A percentile compares a stretch with the other conserved stretches of the same genome.
Evolutionary conservation across 1,140 invertebrate species (phyloP).

Genomic region (Melitaea cinxia): DNA sequence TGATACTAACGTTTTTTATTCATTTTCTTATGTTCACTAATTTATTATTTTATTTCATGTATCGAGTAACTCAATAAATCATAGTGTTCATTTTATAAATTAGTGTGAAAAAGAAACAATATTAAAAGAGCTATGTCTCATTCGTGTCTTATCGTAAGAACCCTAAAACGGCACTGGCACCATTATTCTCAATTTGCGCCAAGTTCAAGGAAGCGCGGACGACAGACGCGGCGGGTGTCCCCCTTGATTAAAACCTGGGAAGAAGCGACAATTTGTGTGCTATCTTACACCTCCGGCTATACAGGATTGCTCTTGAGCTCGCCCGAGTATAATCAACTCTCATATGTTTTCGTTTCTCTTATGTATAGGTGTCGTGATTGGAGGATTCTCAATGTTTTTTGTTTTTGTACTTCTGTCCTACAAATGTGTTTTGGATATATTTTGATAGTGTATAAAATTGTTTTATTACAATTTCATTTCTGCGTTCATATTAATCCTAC

Average conservation of each 20-base stretch:
- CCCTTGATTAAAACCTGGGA: constrained; percentile 77
- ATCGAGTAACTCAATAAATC: neutral
- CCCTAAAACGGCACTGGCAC: constrained; percentile 64
- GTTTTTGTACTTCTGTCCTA: neutral
- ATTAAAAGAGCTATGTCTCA: constrained; percentile 9
- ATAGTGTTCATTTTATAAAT: neutral
- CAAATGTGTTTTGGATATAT: too few relatives aligned
- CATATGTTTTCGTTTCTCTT: constrained; percentile 16
- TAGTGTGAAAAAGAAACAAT: neutral
- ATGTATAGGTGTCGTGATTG: neutral
- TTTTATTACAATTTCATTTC: too few relatives aligned
- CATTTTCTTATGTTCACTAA: neutral
- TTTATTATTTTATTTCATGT: neutral
- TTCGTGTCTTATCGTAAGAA: constrained; percentile 36
- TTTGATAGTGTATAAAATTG: too few relatives aligned
- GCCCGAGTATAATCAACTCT: neutral
- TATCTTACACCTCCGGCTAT: constrained; percentile 45
- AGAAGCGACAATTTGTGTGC: constrained; percentile 76
- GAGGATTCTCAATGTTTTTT: neutral
- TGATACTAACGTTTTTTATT: too few relatives aligned
- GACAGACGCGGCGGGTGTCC: constrained; percentile 73
- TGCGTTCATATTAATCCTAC: too few relatives aligned
- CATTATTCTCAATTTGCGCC: constrained; percentile 79
- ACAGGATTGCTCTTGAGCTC: constrained; percentile 50
- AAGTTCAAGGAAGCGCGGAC: constrained; percentile 65